These are phyloP conservation scores for Leptinotarsa undecemlineata DNA, from an alignment of 1,140 invertebrate species.

Conservation along the genomic window DNA sequence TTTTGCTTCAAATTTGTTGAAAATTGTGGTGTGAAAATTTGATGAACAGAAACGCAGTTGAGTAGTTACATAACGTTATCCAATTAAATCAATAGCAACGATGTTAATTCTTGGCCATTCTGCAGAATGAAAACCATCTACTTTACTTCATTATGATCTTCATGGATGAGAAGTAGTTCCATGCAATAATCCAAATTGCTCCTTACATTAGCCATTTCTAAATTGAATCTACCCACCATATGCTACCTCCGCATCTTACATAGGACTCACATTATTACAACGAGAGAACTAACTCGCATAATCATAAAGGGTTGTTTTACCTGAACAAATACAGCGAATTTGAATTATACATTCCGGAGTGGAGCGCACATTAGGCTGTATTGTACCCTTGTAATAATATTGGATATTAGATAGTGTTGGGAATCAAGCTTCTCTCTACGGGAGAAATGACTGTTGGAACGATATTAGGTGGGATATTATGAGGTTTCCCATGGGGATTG, in stretches of 20 bases:
- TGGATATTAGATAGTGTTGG: constrained; percentile 34
- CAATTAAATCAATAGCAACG: too few species aligned
- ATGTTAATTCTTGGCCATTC: too few species aligned
- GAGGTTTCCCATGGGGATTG: neutral
- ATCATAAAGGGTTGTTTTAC: constrained; percentile 21
- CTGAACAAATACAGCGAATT: constrained; percentile 27
- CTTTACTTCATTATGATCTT: neutral
- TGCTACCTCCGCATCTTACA: neutral
- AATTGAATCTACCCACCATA: constrained; percentile 18
- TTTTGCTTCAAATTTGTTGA: too few species aligned
- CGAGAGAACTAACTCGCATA: constrained; percentile 4
- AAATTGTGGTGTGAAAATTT: too few species aligned
- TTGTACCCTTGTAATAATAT: constrained; percentile 32
- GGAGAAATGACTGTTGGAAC: constrained; percentile 17
- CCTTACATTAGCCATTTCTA: neutral
- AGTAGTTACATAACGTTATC: too few species aligned
- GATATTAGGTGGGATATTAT: neutral
- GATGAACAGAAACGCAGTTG: too few species aligned
- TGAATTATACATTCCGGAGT: constrained; percentile 33
- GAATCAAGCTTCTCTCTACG: constrained; percentile 17
- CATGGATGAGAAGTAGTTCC: neutral
- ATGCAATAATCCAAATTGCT: neutral
- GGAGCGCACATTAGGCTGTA: constrained; percentile 24
- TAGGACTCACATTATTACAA: constrained; percentile 9
- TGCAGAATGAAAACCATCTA: too few species aligned